A percentile compares a stretch with the other conserved stretches of the same genome.
Conservation (phyloP, 2,113 vertebrate genomes). For the Mystacornis crossleyi region DNA sequence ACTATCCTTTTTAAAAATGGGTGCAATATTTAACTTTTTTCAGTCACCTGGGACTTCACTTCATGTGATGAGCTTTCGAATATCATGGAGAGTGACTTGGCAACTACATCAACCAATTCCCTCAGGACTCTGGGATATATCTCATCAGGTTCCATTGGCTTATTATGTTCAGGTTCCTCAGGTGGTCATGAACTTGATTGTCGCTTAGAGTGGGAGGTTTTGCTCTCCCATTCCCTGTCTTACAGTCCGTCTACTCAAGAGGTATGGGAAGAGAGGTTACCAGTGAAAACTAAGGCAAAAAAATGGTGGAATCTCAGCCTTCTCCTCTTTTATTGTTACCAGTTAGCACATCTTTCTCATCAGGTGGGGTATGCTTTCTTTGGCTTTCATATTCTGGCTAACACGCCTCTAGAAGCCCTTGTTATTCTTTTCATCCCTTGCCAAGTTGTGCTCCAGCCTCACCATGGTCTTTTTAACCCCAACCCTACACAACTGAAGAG, state of each 20-base stretch:
- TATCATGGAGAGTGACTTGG: not conserved
- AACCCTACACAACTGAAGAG: not conserved
- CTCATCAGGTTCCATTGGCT: not conserved
- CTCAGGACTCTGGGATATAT: not conserved
- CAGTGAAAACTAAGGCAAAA: not conserved
- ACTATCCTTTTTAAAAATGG: not conserved
- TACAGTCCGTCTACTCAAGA: not conserved
- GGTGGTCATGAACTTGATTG: not conserved
- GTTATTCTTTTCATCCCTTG: not conserved
- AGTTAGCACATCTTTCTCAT: not conserved
- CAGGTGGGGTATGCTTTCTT: not conserved
- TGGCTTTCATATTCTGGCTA: not conserved
- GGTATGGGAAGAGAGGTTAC: not conserved
- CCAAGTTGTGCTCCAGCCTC: rapidly evolving
- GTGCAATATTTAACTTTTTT: not conserved
- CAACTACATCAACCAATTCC: not conserved
- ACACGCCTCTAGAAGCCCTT: not conserved
- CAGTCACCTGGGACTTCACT: not conserved
- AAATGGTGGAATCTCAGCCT: not conserved
- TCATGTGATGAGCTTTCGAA: not conserved
- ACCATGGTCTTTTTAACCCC: not conserved
- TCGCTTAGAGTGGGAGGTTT: not conserved
- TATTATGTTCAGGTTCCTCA: not conserved
- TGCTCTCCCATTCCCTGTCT: not conserved
- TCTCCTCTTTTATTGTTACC: not conserved